Percentiles rank a stretch among this genome's conserved stretches.
phyloP scores from a whole-genome alignment of 2,888 invertebrate genomes.

The Octodonta nipae region DNA sequence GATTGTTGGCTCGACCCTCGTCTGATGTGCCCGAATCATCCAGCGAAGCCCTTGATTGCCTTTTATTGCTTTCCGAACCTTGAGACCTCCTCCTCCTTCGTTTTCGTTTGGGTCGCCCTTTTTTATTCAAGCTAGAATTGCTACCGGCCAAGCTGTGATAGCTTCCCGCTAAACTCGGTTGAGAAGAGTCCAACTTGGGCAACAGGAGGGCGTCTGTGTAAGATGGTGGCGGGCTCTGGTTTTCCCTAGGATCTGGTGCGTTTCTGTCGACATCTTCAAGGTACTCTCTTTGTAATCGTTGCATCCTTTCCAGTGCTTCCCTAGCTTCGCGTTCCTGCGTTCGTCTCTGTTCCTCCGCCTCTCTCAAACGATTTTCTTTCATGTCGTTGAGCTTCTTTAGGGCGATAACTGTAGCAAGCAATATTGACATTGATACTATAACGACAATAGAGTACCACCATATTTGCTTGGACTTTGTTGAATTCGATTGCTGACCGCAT shows the following conservation, averaged over 20 bases:
- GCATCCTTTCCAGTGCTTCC: constrained; percentile 39
- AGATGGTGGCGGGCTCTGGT: constrained; percentile 57
- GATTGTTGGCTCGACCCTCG: constrained; percentile 11
- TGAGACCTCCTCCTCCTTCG: constrained; percentile 23
- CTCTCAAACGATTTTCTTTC: constrained; percentile 35
- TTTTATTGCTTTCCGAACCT: constrained; percentile 19
- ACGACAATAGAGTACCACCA: constrained; percentile 47
- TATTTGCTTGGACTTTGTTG: constrained; percentile 28
- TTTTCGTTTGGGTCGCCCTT: constrained; percentile 21
- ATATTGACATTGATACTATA: constrained; percentile 41
- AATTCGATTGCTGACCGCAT: constrained; percentile 49
- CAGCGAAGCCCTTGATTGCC: constrained; percentile 17
- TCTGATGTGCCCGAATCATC: constrained; percentile 19
- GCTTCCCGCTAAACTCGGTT: constrained; percentile 36
- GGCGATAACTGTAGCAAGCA: constrained; percentile 41
- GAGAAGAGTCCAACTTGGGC: constrained; percentile 52
- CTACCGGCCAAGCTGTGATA: constrained; percentile 24
- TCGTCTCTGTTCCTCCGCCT: constrained; percentile 39
- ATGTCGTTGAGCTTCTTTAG: constrained; percentile 44
- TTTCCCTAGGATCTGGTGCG: constrained; percentile 55
- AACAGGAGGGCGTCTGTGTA: constrained; percentile 66
- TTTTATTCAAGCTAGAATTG: constrained; percentile 24
- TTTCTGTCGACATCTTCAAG: constrained; percentile 36
- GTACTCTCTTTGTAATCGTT: constrained; percentile 34
- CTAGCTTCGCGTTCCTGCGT: constrained; percentile 41